Evolutionary conservation across 2,113 vertebrate species (phyloP).

Genomic region (Candoia aspera): DNA sequence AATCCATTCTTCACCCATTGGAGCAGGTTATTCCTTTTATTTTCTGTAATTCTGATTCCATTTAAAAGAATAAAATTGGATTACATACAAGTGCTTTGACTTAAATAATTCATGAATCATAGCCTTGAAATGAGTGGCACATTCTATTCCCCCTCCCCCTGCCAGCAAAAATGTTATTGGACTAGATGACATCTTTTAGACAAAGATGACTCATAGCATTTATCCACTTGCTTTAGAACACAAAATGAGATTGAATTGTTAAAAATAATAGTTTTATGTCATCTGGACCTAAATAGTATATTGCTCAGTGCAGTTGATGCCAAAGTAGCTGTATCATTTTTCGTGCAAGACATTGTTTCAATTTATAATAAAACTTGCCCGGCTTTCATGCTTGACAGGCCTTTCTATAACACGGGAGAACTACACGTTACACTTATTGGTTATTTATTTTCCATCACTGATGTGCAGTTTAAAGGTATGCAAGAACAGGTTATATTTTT

Average conservation of each 20-base stretch:
- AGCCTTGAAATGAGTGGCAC: constrained; percentile 3
- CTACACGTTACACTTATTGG: neutral
- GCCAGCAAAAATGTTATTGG: constrained; percentile 10
- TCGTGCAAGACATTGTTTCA: too few species aligned
- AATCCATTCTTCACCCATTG: neutral
- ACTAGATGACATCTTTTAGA: constrained; percentile 3
- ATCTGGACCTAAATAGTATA: neutral
- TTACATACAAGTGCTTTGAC: neutral
- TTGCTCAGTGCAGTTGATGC: constrained; percentile 19
- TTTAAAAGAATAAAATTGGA: neutral
- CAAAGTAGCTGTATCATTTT: neutral
- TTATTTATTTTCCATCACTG: neutral
- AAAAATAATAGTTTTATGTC: constrained; percentile 13
- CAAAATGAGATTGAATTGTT: constrained; percentile 26
- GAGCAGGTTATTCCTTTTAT: neutral
- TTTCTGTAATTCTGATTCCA: neutral
- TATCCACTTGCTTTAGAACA: constrained; percentile 29
- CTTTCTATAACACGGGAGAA: neutral
- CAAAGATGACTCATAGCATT: constrained; percentile 4
- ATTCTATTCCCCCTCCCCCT: neutral
- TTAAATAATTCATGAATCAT: neutral
- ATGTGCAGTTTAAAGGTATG: neutral
- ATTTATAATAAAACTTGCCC: neutral
- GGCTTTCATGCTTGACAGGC: neutral
- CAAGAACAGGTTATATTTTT: neutral